These are phyloP conservation scores for Leptodirus hochenwartii DNA, from an alignment of 2,888 invertebrate species.

Conservation along the genomic window DNA sequence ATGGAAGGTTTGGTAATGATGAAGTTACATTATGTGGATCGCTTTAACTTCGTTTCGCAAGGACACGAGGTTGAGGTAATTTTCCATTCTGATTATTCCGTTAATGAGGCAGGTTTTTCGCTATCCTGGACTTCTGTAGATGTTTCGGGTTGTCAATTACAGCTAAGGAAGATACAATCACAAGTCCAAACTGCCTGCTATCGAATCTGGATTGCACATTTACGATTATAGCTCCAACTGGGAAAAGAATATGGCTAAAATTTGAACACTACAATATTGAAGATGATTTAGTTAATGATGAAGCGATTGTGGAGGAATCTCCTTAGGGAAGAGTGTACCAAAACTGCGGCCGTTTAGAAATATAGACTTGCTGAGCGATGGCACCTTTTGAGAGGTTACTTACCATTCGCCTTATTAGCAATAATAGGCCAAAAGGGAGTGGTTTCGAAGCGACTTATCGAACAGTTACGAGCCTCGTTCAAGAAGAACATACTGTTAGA, in stretches of 20 bases:
- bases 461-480: conserved; percentile 24
- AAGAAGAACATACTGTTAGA: conserved; percentile 28
- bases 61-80: conserved; percentile 47
- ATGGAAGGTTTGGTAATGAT: no score
- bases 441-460: conserved; percentile 51
- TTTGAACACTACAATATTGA: conserved; percentile 42
- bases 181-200: conserved; percentile 51
- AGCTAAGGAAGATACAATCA: conserved; percentile 43
- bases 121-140: conserved; percentile 59
- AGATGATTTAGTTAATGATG: conserved; percentile 27
- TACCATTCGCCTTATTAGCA: conserved; percentile 41
- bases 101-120: conserved; percentile 50
- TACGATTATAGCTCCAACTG: conserved; percentile 49
- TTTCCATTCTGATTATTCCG: conserved; percentile 62
- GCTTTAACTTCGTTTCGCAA: conserved; percentile 44
- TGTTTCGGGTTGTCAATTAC: conserved; percentile 54
- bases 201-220: conserved; percentile 52
- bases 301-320: conserved; percentile 39
- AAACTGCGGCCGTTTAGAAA: conserved; percentile 37
- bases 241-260: conserved; percentile 52
- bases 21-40: no score
- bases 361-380: conserved; percentile 39
- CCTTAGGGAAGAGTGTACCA: conserved; percentile 30
- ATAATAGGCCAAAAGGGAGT: conserved; percentile 40
- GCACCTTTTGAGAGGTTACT: conserved; percentile 43